Conservation (phyloP, 2,113 vertebrate species). For the Dicentrarchus labrax region DNA sequence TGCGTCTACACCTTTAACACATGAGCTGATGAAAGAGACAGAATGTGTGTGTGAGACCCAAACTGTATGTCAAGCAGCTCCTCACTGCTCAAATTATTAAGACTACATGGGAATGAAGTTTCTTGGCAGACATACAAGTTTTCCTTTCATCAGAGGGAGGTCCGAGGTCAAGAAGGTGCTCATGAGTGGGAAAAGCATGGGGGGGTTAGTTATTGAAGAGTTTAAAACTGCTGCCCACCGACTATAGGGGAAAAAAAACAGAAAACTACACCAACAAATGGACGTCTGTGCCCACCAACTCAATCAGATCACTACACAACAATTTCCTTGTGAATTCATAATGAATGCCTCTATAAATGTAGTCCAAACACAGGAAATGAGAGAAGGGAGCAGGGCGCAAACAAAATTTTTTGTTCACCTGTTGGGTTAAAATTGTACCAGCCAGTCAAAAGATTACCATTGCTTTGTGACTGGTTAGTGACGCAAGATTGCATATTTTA, state of each 20-base stretch:
- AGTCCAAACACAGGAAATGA: background rate
- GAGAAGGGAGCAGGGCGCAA: background rate
- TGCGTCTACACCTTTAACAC: constrained; percentile 52
- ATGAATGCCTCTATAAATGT: background rate
- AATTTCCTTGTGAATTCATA: background rate
- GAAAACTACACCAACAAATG: background rate
- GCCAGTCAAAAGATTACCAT: no score
- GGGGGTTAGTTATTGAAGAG: no score
- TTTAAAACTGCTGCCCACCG: background rate
- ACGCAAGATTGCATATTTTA: no score
- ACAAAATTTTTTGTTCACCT: no score
- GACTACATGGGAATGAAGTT: constrained; percentile 24
- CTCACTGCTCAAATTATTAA: background rate
- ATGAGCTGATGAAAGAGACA: constrained; percentile 58
- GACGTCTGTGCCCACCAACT: background rate
- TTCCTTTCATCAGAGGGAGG: constrained; percentile 14
- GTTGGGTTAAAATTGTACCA: no score
- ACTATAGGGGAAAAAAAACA: background rate
- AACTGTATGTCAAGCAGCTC: constrained; percentile 1
- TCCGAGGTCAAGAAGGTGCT: constrained; percentile 36
- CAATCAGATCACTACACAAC: background rate
- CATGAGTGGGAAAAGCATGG: background rate
- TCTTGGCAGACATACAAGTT: background rate
- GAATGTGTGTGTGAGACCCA: background rate
- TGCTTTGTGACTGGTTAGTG: no score